Percentiles rank a stretch among this genome's conserved stretches.
Evolutionary conservation across 2,113 vertebrate genomes (phyloP).

Genomic region (Nothobranchius kuhntae): DNA sequence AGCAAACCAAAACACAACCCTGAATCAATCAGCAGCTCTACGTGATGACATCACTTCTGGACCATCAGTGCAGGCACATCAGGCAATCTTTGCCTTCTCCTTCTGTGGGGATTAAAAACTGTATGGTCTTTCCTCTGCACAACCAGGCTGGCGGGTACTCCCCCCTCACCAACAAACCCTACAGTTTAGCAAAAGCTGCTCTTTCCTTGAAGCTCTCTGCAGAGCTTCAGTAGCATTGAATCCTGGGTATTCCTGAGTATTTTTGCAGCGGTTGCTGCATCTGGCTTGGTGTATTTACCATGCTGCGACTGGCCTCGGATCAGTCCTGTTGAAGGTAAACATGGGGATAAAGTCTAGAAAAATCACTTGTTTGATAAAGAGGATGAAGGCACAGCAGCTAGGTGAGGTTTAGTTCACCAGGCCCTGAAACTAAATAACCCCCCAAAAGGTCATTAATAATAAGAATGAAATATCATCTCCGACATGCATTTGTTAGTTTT

Average conservation of each 20-base stretch:
- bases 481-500: background rate
- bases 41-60: conserved; percentile 51
- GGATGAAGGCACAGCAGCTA: background rate
- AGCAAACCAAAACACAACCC: conserved; percentile 22
- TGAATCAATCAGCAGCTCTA: conserved; percentile 41
- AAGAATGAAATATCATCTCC: background rate
- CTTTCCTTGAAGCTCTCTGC: conserved; percentile 39
- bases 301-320: conserved; percentile 4
- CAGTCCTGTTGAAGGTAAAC: conserved; percentile 2
- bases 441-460: background rate
- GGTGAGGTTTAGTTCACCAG: too few relatives aligned
- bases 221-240: conserved; percentile 39
- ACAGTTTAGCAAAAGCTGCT: conserved; percentile 12
- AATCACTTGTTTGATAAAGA: background rate
- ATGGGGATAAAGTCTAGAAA: conserved; percentile 12
- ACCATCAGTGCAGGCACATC: conserved; percentile 38
- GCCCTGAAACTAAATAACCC: background rate
- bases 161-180: conserved; percentile 1
- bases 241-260: conserved; percentile 35
- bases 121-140: conserved; percentile 24
- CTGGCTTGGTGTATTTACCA: conserved; percentile 3
- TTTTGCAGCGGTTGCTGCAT: conserved; percentile 59
- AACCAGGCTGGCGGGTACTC: background rate
- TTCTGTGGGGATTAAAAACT: conserved; percentile 52
- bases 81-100: conserved; percentile 16